phyloP scores from a whole-genome alignment of 2,113 vertebrate genomes.

The Azemiops feae region DNA sequence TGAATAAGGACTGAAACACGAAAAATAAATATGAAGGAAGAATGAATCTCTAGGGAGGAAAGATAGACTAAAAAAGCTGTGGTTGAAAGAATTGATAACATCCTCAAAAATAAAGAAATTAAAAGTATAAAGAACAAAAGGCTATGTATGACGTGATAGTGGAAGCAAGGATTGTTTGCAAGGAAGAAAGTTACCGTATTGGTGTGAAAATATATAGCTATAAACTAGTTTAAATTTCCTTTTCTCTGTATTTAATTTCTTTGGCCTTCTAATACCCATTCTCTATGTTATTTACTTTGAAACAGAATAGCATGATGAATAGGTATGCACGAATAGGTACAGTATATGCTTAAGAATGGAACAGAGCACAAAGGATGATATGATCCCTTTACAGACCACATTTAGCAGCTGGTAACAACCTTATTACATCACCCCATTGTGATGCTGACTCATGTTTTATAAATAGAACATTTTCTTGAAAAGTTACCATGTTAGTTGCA shows the following conservation, averaged over 20 bases:
- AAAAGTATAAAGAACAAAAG: background rate
- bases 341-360: background rate
- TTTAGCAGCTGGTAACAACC: background rate
- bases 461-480: background rate
- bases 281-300: background rate
- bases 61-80: background rate
- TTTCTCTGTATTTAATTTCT: background rate
- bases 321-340: background rate
- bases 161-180: background rate
- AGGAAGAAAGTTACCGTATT: background rate
- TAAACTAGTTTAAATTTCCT: background rate
- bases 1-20: background rate
- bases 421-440: background rate
- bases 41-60: background rate
- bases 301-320: background rate
- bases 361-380: accelerated
- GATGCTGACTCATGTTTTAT: slow-evolving; percentile 18
- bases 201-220: background rate
- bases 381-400: background rate
- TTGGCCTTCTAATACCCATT: background rate
- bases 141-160: background rate
- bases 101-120: background rate
- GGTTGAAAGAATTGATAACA: background rate
- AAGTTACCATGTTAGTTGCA: background rate
- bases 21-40: background rate